These are phyloP conservation scores for Crepidodera aurea DNA, from an alignment of 2,888 invertebrate species.

Conservation along the genomic window DNA sequence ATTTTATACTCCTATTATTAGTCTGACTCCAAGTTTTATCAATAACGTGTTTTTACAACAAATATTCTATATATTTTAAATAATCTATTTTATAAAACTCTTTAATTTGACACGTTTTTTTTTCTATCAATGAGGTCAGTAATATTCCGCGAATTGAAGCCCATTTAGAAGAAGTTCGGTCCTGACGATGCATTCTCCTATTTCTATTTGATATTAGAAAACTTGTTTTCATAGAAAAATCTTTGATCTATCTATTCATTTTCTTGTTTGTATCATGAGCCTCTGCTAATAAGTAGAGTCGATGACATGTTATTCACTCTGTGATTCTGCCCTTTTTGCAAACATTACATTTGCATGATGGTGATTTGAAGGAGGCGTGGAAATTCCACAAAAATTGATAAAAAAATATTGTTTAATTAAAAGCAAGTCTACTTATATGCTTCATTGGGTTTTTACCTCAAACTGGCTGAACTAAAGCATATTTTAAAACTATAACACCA, in stretches of 20 bases:
- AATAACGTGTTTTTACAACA: not conserved
- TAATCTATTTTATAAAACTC: not conserved
- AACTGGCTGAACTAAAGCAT: too few relatives aligned
- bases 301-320: slow-evolving; percentile 32
- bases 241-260: slow-evolving; percentile 32
- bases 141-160: slow-evolving; percentile 2
- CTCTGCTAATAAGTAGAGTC: slow-evolving; percentile 26
- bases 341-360: slow-evolving; percentile 20
- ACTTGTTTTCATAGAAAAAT: slow-evolving; percentile 41
- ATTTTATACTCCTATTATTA: not conserved
- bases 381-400: slow-evolving; percentile 16
- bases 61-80: not conserved
- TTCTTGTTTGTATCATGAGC: slow-evolving; percentile 30
- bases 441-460: too few relatives aligned
- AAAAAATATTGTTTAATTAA: slow-evolving; percentile 5
- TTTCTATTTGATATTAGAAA: slow-evolving; percentile 49
- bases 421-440: not conserved
- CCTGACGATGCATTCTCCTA: slow-evolving; percentile 44
- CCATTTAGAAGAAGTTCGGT: slow-evolving; percentile 26
- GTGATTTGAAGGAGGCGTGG: slow-evolving; percentile 11
- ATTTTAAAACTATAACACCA: too few relatives aligned
- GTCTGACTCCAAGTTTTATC: not conserved
- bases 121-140: slow-evolving; percentile 4
- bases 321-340: slow-evolving; percentile 17
- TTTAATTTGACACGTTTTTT: slow-evolving; percentile 2